Evolutionary conservation across 2,113 vertebrate genomes (phyloP), one percentile per base, ranked within the genome.

Genomic region (Cavia aperea): DNA sequence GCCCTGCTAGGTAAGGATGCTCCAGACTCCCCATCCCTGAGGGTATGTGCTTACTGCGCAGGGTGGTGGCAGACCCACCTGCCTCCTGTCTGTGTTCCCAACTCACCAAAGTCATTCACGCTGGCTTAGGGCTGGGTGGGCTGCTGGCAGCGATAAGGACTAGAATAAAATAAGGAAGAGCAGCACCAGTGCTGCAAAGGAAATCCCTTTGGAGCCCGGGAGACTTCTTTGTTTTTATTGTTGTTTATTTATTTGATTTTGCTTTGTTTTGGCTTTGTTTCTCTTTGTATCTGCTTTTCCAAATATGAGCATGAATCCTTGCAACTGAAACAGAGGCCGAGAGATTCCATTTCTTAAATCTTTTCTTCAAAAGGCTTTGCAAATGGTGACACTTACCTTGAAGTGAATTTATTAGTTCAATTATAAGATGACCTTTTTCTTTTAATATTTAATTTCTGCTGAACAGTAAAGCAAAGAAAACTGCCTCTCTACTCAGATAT

Each of bases 131-230:
- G 62, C 19, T 4, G 49, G 0, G 5, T 33, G 8, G 7, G 9
- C 29, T 63, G 54, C 21, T 49, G 77, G 15, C 3, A 70, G 24
- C 19, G 39, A 24, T 49, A 26, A 83, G 43, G 33, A 13, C 49
- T 84, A 5, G 66, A 56, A 5, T 43, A 62, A 14, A 75, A 58
- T 2, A 39, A 86, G 36, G 56, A 70, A 70, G 2, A 31, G 13
- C 1, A 12, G n/a, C 0, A 5, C 4, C 39, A 39, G 1, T 0
- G 0, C 16, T 60, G 54, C n/a, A 19, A 7, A 4, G 5, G n/a
- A 49, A 33, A 12, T 7, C 19, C 18, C 14, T 54, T 65, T 3
- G 39, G 5, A 54, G 14, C 4, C 7, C 33, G 1, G 9, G n/a
- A 49, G 7, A 1, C 9, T 9, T 82, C 8, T 39, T 18, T 70